Percentiles rank a stretch among this genome's conserved stretches.
These are phyloP conservation scores for Temnothorax longispinosus DNA, from an alignment of 1,140 invertebrate genomes.

Conservation along the genomic window DNA sequence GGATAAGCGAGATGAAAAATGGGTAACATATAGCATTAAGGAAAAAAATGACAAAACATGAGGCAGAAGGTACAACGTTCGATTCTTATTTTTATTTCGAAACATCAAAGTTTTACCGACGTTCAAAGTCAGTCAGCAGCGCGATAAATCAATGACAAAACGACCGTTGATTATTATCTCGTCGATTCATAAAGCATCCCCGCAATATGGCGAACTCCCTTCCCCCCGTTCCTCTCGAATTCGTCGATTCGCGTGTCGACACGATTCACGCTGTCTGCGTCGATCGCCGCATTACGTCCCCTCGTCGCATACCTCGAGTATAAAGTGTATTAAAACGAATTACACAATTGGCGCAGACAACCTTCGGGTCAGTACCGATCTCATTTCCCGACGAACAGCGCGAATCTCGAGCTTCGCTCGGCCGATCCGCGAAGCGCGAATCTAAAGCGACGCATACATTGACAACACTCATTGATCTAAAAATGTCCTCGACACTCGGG, in stretches of 20 bases:
- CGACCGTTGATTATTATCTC: slow-evolving; percentile 69
- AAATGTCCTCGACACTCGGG: slow-evolving; percentile 68
- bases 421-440: slow-evolving; percentile 56
- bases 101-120: slow-evolving; percentile 70
- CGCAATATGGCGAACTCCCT: slow-evolving; percentile 54
- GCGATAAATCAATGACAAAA: slow-evolving; percentile 70
- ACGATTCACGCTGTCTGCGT: not conserved
- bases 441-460: slow-evolving; percentile 70
- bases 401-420: not conserved
- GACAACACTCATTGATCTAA: slow-evolving; percentile 74
- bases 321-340: slow-evolving; percentile 14
- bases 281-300: not conserved
- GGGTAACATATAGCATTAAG: not conserved
- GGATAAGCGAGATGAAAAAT: not conserved
- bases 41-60: not conserved
- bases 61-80: slow-evolving; percentile 61
- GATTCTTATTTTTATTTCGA: slow-evolving; percentile 73
- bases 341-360: not conserved
- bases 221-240: slow-evolving; percentile 33
- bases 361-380: not conserved
- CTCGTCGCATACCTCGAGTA: not conserved
- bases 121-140: slow-evolving; percentile 65
- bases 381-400: not conserved
- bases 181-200: slow-evolving; percentile 70
- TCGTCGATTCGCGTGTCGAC: too few species aligned